phyloP scores from a whole-genome alignment of 2,113 vertebrate species.

The Perccottus glenii region DNA sequence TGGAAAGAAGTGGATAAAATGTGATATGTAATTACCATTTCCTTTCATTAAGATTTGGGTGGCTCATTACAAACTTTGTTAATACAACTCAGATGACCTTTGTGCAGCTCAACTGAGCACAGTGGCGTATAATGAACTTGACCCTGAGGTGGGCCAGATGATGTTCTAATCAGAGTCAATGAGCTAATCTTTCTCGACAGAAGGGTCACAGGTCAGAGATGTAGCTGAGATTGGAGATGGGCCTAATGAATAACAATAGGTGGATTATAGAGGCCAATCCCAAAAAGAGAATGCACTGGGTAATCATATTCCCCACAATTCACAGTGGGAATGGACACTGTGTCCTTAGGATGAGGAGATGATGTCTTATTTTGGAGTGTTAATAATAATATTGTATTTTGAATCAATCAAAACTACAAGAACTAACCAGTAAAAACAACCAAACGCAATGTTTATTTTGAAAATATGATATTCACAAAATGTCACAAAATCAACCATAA shows the following conservation, averaged over 20 bases:
- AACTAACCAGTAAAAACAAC: too few relatives aligned
- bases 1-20: background rate
- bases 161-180: conserved; percentile 65
- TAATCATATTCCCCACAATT: conserved; percentile 51
- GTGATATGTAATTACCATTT: conserved; percentile 9
- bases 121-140: conserved; percentile 68
- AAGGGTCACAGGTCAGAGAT: conserved; percentile 73
- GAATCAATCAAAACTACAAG: background rate
- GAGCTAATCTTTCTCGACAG: conserved; percentile 72
- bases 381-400: background rate
- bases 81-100: conserved; percentile 14
- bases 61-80: conserved; percentile 20
- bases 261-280: conserved; percentile 66
- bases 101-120: conserved; percentile 21
- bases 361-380: conserved; percentile 26
- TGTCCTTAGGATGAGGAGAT: conserved; percentile 19
- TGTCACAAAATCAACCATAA: background rate
- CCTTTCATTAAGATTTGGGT: conserved; percentile 15
- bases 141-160: conserved; percentile 64
- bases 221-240: conserved; percentile 65
- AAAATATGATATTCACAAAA: background rate
- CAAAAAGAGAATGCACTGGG: conserved; percentile 46
- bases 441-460: background rate
- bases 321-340: conserved; percentile 3
- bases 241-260: conserved; percentile 75